Evolutionary conservation across 2,113 vertebrate species (phyloP).

Genomic region (Nestor notabilis): DNA sequence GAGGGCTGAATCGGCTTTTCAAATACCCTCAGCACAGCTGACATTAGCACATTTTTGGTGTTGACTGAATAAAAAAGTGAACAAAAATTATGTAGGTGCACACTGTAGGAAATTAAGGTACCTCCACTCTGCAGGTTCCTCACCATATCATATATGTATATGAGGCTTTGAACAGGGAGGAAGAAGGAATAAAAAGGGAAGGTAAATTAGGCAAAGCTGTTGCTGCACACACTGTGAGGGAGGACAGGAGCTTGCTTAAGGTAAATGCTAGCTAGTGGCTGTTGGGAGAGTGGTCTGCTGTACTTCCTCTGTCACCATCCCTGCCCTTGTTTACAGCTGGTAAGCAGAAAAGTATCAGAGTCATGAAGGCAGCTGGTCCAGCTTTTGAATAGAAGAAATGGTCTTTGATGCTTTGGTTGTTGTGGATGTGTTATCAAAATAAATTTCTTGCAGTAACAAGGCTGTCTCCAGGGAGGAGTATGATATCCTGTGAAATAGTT

Average conservation of each 20-base stretch:
- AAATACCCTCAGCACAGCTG: background rate
- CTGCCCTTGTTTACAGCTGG: background rate
- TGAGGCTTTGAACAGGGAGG: background rate
- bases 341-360: background rate
- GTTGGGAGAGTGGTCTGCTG: background rate
- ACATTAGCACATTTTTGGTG: background rate
- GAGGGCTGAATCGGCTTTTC: background rate
- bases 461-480: background rate
- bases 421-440: background rate
- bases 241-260: background rate
- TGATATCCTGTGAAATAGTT: background rate
- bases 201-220: background rate
- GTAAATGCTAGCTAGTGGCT: background rate
- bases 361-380: background rate
- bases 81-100: background rate
- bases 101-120: background rate
- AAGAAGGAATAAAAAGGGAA: background rate
- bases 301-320: background rate
- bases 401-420: background rate
- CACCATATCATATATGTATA: fast-evolving
- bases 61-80: background rate
- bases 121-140: background rate
- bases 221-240: background rate
- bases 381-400: background rate
- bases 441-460: background rate